These are phyloP conservation scores for Turnix velox DNA, from an alignment of 2,113 vertebrate species.

Conservation along the genomic window DNA sequence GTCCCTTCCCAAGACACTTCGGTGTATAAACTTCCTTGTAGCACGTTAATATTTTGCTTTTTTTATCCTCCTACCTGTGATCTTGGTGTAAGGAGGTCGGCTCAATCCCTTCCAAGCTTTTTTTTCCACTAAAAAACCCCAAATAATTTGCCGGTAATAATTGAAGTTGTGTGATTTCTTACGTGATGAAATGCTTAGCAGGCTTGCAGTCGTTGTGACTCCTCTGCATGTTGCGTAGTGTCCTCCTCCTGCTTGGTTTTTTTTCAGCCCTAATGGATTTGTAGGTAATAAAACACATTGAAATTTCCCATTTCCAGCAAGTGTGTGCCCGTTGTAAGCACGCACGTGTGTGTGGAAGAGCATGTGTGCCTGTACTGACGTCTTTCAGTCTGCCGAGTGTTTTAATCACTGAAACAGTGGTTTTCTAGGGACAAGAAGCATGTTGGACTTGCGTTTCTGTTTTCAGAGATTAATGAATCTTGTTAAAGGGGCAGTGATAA, in stretches of 20 bases:
- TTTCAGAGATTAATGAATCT: constrained; percentile 18
- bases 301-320: background rate
- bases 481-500: constrained; percentile 29
- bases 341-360: background rate
- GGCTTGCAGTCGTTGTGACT: background rate
- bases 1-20: background rate
- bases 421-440: background rate
- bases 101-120: background rate
- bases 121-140: background rate
- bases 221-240: background rate
- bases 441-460: background rate
- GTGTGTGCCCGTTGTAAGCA: background rate
- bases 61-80: background rate
- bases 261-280: background rate
- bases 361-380: background rate
- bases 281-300: background rate
- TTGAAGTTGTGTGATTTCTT: background rate
- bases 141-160: background rate
- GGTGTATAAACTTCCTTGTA: background rate
- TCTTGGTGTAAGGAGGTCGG: background rate
- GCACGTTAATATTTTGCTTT: background rate
- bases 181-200: background rate
- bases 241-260: background rate
- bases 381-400: background rate
- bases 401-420: background rate